Evolutionary conservation across 2,797 vertebrate species (phyloP).

Genomic region (Huso huso): DNA sequence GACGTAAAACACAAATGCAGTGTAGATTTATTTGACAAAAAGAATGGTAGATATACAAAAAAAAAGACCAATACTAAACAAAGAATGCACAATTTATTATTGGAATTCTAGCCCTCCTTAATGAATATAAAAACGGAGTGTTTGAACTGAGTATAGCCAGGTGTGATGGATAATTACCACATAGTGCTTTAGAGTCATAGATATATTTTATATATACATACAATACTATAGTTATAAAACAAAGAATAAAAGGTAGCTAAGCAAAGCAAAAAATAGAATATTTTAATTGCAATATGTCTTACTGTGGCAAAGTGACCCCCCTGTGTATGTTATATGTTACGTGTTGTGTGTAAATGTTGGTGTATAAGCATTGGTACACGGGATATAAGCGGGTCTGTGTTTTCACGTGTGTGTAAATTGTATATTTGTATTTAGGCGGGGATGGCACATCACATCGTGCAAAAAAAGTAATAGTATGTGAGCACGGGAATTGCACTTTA

Average conservation of each 20-base stretch:
- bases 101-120: neutral
- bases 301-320: too few species aligned
- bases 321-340: too few species aligned
- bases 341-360: too few species aligned
- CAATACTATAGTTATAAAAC: neutral
- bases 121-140: slow-evolving; percentile 9
- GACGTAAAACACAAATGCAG: neutral
- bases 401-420: too few species aligned
- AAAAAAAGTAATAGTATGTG: too few species aligned
- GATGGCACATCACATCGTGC: too few species aligned
- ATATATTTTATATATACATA: neutral
- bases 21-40: neutral
- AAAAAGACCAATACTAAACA: neutral
- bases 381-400: too few species aligned
- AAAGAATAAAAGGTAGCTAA: neutral
- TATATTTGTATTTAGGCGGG: too few species aligned
- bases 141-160: neutral
- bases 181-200: neutral
- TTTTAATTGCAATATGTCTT: too few species aligned
- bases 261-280: neutral
- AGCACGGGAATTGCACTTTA: too few species aligned
- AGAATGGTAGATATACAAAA: neutral
- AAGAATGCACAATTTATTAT: slow-evolving; percentile 8
- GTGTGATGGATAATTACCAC: neutral
- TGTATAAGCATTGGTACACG: too few species aligned